phyloP scores from a whole-genome alignment of 2,888 invertebrate species.

The Oxystoma pomonae region DNA sequence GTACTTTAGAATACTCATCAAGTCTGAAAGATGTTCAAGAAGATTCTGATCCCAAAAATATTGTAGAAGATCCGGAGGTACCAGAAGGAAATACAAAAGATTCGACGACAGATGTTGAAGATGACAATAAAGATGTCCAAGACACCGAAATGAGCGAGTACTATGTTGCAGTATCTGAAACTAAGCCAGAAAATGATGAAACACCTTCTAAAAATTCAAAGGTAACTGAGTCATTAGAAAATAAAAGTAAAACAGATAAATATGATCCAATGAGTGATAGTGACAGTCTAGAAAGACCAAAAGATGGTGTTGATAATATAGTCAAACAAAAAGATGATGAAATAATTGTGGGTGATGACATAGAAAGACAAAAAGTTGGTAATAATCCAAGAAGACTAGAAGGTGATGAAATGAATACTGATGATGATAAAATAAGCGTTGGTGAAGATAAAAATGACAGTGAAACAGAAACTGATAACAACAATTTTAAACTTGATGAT shows the following conservation, averaged over 20 bases:
- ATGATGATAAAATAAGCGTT: background rate
- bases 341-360: background rate
- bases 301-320: background rate
- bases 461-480: background rate
- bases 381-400: background rate
- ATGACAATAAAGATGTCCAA: no score
- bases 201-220: background rate
- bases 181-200: no score
- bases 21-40: no score
- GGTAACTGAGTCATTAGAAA: background rate
- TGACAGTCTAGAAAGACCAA: background rate
- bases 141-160: no score
- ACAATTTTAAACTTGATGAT: constrained; percentile 1
- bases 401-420: background rate
- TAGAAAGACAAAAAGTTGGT: no score
- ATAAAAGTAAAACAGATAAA: background rate
- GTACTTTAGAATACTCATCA: background rate
- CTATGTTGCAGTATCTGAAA: no score
- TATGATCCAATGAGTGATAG: background rate
- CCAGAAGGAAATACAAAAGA: no score
- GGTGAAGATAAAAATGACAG: background rate
- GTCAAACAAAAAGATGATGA: background rate
- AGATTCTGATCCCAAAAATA: no score
- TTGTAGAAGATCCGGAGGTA: no score
- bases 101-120: no score